Base-by-base conservation (phyloP, 2,797 vertebrate species). In the Gymnodraco acuticeps region DNA sequence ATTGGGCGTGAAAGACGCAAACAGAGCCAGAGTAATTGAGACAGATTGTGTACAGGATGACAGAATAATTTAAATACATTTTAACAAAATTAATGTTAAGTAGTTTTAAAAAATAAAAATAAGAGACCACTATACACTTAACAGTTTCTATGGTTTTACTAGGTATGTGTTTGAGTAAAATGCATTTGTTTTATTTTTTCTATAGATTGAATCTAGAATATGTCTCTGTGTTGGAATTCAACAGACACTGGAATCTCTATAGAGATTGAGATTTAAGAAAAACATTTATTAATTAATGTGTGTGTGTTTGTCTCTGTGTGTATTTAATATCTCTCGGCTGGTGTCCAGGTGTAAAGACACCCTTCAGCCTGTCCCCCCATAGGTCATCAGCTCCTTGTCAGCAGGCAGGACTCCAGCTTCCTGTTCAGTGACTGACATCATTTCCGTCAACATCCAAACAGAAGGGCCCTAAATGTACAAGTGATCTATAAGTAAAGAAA, bases 401-500 rank as follows among this genome's bases (percentile, higher is more conserved):
- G 83, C 88, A 71, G 78, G 84, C 87, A 77, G 46, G n/a, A 33
- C 69, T 46, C 78, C 52, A 72, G 76, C 66, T 50, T 81, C 69
- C 77, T 76, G 68, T 77, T 85, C 68, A 75, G 56, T 84, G 87
- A 86, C 85, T 66, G 63, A 70, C 78, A 63, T 78, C 60, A 81
- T 90, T 88, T 86, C 68, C 76, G 65, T 89, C 86, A 75, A 23
- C 69, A 79, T 70, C 67, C 82, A 80, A 83, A 64, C 77, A 78
- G 69, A 84, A 71, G 65, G 13, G 42, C 53, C 74, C 48, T 68
- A 68, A 80, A 47, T 70, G 77, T 67, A 68, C 80, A 82, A 20
- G 58, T 43, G 55, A 47, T 70, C 76, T 67, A 68, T 80, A 82
- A 20, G 58, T 43, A 53, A 19, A 76, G 66, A 42, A 47, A 71